Percentiles rank a stretch among this genome's conserved stretches.
These are phyloP conservation scores for Argyresthia goedartella DNA, from an alignment of 2,888 invertebrate species.

Conservation along the genomic window DNA sequence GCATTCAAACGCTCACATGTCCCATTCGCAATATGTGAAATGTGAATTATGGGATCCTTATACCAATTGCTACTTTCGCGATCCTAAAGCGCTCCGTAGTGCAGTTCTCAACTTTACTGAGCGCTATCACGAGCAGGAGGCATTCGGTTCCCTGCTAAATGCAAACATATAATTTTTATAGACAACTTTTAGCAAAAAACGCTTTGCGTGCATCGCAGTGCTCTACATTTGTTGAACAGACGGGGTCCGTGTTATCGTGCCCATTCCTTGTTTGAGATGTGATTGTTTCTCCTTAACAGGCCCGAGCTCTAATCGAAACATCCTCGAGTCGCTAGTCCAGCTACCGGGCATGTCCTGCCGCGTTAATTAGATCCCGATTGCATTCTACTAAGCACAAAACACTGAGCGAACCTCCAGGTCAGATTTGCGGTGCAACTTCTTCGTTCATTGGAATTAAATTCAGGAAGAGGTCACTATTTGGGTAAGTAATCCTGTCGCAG, in stretches of 20 bases:
- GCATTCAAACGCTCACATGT: conserved; percentile 25
- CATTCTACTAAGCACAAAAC: conserved; percentile 34
- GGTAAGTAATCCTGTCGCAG: conserved; percentile 10
- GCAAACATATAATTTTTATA: no score
- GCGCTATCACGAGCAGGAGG: no score
- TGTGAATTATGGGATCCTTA: conserved; percentile 8
- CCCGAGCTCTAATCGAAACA: conserved; percentile 55
- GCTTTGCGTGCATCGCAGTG: neutral
- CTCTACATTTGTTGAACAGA: conserved; percentile 11
- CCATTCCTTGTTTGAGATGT: conserved; percentile 54
- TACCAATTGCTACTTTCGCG: no score
- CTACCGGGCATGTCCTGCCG: conserved; percentile 35
- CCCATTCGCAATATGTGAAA: neutral
- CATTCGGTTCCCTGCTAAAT: no score
- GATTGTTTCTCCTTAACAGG: conserved; percentile 67
- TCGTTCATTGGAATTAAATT: conserved; percentile 19
- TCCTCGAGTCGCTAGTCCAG: conserved; percentile 30
- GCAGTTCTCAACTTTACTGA: no score
- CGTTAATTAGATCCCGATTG: conserved; percentile 61
- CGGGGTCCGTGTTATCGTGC: conserved; percentile 38
- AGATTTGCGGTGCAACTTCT: conserved; percentile 21
- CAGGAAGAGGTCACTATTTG: conserved; percentile 26
- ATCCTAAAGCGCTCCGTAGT: no score
- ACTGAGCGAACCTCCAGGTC: conserved; percentile 36
- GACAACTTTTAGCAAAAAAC: no score